Evolutionary conservation across 2,113 vertebrate genomes (phyloP), one percentile per base, ranked within the genome.

Genomic region (Chloroceryle aenea): DNA sequence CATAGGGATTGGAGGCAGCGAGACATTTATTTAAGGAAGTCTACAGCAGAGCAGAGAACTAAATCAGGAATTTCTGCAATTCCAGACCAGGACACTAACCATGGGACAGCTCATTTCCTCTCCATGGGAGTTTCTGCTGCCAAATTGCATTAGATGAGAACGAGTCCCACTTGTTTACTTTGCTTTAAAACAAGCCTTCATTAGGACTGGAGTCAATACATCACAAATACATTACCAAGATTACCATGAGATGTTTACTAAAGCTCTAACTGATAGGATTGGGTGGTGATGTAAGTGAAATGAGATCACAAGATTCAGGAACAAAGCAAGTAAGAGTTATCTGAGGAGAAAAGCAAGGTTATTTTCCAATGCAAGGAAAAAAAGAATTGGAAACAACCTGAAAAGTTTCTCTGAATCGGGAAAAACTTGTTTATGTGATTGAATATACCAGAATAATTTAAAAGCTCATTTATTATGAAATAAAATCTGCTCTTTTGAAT

Each of bases 71-170:
- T 90, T 78, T 96, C 38, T 77, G 90, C 78, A 64, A 64, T 87
- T 95, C 85, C 82, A 95, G 50, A 85, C 40, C 73, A 56, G 66
- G 68, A 78, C 0, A 0, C 27, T 78, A 84, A 88, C 68, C 36
- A 21, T 80, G 61, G 93, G 83, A 96, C 76, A 94, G 81, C 83
- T 95, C 92, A 93, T 94, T 96, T 95, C 95, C 92, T 86, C 79
- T 90, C 68, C 32, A 36, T 10, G 62, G 76, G 74, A 73, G 48
- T 22, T 58, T 48, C 50, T 92, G 50, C 43, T 90, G 92, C 92
- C 92, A 96, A 89, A 89, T 58, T 94, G 92, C 90, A 42, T 92
- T 78, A 87, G 68, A 88, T 45, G 69, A 92, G 64, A 88, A 64
- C 36, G 84, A 94, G 48, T 66, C 73, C 9, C 53, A 71, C 43